Percentiles rank a stretch among this genome's conserved stretches.
phyloP scores from a whole-genome alignment of 2,113 vertebrate genomes.

The Heloderma charlesbogerti region DNA sequence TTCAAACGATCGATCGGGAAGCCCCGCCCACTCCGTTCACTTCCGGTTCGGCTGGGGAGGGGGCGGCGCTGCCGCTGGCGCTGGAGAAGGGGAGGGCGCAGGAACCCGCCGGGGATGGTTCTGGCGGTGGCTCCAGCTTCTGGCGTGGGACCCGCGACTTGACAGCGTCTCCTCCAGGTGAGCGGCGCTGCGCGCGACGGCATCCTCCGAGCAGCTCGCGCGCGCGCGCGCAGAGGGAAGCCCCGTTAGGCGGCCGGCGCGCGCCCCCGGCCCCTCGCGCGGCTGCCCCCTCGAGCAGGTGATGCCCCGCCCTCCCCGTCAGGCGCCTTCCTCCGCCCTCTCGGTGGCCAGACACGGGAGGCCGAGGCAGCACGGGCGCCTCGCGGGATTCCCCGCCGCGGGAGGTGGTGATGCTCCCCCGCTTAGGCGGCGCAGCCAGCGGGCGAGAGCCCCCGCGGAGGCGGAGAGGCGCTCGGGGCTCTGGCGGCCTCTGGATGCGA shows the following conservation, averaged over 20 bases:
- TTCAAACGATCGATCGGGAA: background rate
- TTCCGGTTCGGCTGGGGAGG: background rate
- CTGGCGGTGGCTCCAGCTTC: background rate
- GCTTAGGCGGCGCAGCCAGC: no score
- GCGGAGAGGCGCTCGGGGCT: no score
- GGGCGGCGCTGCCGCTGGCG: background rate
- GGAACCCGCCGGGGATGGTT: conserved; percentile 18
- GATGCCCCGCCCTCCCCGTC: background rate
- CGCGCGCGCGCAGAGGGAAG: no score
- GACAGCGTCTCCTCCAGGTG: background rate
- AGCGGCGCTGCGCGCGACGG: no score
- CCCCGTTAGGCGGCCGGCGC: no score
- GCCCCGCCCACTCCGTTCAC: background rate
- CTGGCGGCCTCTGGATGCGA: no score
- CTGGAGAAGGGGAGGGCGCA: background rate
- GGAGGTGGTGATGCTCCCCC: background rate
- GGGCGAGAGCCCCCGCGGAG: no score
- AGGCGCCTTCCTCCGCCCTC: background rate
- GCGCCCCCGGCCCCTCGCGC: background rate
- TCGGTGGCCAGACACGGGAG: background rate
- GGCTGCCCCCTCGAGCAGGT: background rate
- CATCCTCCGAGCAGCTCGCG: no score
- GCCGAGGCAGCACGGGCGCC: background rate
- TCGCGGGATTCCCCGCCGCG: background rate
- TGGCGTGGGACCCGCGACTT: background rate